Evolutionary conservation across 2,888 invertebrate species (phyloP), one percentile per base, ranked within the genome.

Genomic region (Helicoverpa assulta): DNA sequence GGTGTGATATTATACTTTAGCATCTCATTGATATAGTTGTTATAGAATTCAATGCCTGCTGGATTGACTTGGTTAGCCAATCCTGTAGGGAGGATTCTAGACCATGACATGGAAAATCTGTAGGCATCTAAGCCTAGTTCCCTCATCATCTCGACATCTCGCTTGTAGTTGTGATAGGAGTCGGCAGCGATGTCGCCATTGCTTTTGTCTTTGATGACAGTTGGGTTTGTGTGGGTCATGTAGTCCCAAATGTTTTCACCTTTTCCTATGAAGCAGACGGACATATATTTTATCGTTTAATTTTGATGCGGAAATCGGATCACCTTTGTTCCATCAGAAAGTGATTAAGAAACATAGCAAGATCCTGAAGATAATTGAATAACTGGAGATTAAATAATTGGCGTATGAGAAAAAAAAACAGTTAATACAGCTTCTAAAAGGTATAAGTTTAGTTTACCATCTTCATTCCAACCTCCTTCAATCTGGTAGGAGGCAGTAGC

Each of bases 151-250:
- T 93, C 90, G 0, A 96, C 93, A 80, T 96, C 96, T 16, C 97
- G 96, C 79, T 96, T 94, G 87, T 96, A 97, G 81, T 96, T 96
- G 86, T 97, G 94, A 84, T 97, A 96, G 53, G 95, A 92, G 81
- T 97, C 96, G 7, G 96, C 93, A 0, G 97, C 94, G 0, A 96
- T 85, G 82, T 97, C 97, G 0, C 96, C 97, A 75, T 96, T 97
- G 64, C 94, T 94, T 6, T 57, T 33, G 43, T 91, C 92, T 52
- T 63, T 76, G 56, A 92, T 89, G 0, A 88, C 81, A 1, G 74
- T 61, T 0, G 91, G 91, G 14, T 84, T 80, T 5, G 70, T 89
- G 70, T 92, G 93, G 7, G 88, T 88, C 82, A 91, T 78, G 68
- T 82, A 77, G 58, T 93, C 93, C 93, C 93, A 92, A 19, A 93